Conservation (phyloP, 1,140 invertebrate genomes). For the Drosophila pruinosa region DNA sequence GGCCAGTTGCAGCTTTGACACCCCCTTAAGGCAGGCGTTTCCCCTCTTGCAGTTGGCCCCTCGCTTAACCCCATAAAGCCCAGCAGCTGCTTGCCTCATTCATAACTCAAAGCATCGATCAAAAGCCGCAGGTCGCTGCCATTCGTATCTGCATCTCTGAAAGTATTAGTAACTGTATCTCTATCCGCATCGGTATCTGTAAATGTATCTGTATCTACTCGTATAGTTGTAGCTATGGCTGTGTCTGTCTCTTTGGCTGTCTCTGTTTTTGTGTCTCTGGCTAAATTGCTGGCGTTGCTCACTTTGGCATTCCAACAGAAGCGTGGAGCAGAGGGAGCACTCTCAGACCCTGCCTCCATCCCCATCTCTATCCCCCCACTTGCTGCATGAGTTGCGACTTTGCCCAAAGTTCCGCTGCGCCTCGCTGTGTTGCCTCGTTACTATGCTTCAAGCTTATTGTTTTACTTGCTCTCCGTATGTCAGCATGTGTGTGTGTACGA, state of each 20-base stretch:
- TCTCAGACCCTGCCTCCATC: neutral
- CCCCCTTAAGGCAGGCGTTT: neutral
- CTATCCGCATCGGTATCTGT: neutral
- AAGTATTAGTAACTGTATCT: conserved; percentile 19
- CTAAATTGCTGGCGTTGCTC: conserved; percentile 35
- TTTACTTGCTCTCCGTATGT: conserved; percentile 21
- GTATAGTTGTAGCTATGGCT: neutral
- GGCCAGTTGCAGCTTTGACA: conserved; percentile 16
- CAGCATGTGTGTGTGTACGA: conserved; percentile 2
- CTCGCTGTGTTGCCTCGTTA: conserved; percentile 15
- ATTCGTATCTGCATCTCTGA: conserved; percentile 1
- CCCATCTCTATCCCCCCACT: neutral
- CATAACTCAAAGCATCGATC: conserved; percentile 46
- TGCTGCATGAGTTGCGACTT: conserved; percentile 32
- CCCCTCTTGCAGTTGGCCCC: neutral
- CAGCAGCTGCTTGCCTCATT: conserved; percentile 29
- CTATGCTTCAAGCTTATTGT: conserved; percentile 45
- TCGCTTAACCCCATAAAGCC: neutral
- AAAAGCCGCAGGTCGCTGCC: conserved; percentile 16
- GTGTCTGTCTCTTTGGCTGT: conserved; percentile 10
- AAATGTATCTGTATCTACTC: neutral
- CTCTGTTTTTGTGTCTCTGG: conserved; percentile 6
- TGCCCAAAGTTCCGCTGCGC: conserved; percentile 35
- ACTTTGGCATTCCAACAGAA: conserved; percentile 28
- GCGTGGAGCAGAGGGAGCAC: neutral